Evolutionary conservation across 2,888 invertebrate species (phyloP).

Genomic region (Melanophora roralis): DNA sequence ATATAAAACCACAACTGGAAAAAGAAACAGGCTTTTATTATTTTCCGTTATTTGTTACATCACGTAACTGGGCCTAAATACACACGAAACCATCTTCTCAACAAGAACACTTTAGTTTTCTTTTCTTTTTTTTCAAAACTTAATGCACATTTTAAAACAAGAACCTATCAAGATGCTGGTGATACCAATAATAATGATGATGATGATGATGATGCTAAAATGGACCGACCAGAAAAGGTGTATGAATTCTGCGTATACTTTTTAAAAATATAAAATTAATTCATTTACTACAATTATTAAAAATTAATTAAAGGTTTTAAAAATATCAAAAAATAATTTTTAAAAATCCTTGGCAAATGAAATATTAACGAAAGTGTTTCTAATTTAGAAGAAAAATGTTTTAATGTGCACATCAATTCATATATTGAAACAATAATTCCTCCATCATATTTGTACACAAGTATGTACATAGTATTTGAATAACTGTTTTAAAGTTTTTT

Average conservation of each 20-base stretch:
- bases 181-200: conserved; percentile 5
- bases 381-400: too few relatives aligned
- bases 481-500: too few relatives aligned
- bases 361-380: too few relatives aligned
- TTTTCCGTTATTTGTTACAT: conserved; percentile 64
- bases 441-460: too few relatives aligned
- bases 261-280: too few relatives aligned
- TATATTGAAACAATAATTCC: too few relatives aligned
- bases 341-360: too few relatives aligned
- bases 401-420: too few relatives aligned
- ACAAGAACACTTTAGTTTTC: background rate
- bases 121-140: conserved; percentile 3
- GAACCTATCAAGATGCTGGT: conserved; percentile 4
- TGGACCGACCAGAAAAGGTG: conserved; percentile 16
- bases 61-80: conserved; percentile 63
- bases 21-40: conserved; percentile 58
- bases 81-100: conserved; percentile 56
- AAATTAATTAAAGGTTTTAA: too few relatives aligned
- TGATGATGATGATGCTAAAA: conserved; percentile 3
- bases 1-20: background rate
- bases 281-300: too few relatives aligned
- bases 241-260: too few relatives aligned
- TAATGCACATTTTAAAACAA: background rate
- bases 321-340: background rate
- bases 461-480: too few relatives aligned